Percentiles rank a stretch among this genome's conserved stretches.
Conservation (phyloP, 2,797 vertebrate genomes). For the Tarsius wallacei region DNA sequence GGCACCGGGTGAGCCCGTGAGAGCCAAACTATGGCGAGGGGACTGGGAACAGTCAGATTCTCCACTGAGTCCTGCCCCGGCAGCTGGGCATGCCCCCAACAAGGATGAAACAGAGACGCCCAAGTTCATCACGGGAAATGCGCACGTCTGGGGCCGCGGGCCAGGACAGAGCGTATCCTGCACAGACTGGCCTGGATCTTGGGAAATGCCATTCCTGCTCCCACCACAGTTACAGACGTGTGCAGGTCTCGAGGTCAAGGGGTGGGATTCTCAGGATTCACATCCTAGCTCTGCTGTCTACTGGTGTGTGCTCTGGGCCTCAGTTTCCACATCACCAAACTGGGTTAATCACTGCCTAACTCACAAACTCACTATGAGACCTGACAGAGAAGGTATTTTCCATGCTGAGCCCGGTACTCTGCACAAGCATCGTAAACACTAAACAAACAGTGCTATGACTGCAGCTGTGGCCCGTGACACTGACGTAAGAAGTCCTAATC, state of each 20-base stretch:
- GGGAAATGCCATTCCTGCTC: background rate
- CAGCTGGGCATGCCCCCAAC: background rate
- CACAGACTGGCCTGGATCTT: background rate
- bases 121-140: background rate
- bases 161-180: background rate
- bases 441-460: background rate
- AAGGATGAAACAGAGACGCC: rapidly evolving
- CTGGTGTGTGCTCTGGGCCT: background rate
- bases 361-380: background rate
- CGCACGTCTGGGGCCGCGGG: rapidly evolving
- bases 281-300: background rate
- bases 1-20: background rate
- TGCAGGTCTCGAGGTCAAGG: background rate
- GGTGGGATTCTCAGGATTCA: background rate
- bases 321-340: background rate
- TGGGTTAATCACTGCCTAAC: background rate
- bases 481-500: no score
- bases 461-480: background rate
- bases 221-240: background rate
- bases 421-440: background rate
- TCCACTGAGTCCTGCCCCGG: rapidly evolving
- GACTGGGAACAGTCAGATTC: background rate
- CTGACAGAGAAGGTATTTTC: background rate
- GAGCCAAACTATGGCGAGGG: background rate
- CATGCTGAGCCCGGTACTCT: background rate